Evolutionary conservation across 2,797 vertebrate species (phyloP).

Genomic region (Leuciscus waleckii): DNA sequence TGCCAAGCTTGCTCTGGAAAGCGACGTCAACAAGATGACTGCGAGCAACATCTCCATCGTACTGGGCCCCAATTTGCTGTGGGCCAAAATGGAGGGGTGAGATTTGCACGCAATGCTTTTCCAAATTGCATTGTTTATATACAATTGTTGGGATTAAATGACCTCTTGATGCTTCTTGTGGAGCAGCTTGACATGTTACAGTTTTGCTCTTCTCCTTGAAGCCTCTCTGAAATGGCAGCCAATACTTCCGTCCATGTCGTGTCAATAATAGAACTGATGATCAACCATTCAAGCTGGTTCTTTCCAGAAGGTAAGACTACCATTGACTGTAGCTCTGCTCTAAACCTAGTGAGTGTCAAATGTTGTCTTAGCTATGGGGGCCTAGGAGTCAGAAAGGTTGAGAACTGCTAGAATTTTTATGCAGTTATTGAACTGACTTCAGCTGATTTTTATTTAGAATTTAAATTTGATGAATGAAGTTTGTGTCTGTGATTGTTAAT

Average conservation of each 20-base stretch:
- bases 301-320: constrained; percentile 90
- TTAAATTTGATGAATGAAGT: too few relatives aligned
- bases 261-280: constrained; percentile 94
- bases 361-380: too few relatives aligned
- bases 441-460: too few relatives aligned
- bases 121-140: background rate
- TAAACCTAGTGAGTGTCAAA: background rate
- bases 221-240: constrained; percentile 95
- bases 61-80: constrained; percentile 94
- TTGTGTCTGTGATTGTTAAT: too few relatives aligned
- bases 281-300: constrained; percentile 97
- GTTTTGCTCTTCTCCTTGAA: constrained; percentile 72
- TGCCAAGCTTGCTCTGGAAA: constrained; percentile 92
- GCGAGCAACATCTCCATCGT: constrained; percentile 96
- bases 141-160: background rate
- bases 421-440: too few relatives aligned
- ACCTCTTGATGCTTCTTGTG: background rate
- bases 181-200: background rate
- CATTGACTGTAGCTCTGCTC: background rate
- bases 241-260: constrained; percentile 95
- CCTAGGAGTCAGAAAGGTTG: background rate
- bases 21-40: constrained; percentile 96
- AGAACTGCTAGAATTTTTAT: too few relatives aligned
- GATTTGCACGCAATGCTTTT: constrained; percentile 26
- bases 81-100: constrained; percentile 96